A percentile compares a stretch with the other conserved stretches of the same genome.
phyloP scores from a whole-genome alignment of 2,113 vertebrate genomes.

The Zeus faber region DNA sequence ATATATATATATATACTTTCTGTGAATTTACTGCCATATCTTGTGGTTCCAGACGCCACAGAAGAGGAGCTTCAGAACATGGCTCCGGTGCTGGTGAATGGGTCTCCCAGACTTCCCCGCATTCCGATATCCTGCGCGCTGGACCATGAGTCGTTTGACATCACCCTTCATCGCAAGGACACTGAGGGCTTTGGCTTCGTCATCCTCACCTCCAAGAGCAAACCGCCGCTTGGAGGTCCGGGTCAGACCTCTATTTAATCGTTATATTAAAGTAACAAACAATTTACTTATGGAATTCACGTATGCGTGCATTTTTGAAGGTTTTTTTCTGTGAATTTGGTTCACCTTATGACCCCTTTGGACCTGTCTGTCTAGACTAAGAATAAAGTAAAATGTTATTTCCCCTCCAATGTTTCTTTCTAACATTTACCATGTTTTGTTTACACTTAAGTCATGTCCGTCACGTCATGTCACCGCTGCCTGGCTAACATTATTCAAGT shows the following conservation, averaged over 20 bases:
- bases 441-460: too few relatives aligned
- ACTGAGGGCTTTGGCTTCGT: constrained; percentile 96
- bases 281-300: too few relatives aligned
- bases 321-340: too few relatives aligned
- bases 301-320: too few relatives aligned
- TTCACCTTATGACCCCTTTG: too few relatives aligned
- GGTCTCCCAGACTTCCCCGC: constrained; percentile 80
- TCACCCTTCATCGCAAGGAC: constrained; percentile 89
- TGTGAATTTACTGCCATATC: not conserved
- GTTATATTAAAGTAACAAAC: too few relatives aligned
- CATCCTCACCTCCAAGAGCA: constrained; percentile 96
- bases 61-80: constrained; percentile 62
- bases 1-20: too few relatives aligned
- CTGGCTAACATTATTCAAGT: not conserved
- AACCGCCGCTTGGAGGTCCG: constrained; percentile 91
- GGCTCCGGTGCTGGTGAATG: constrained; percentile 68
- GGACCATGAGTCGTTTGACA: constrained; percentile 84
- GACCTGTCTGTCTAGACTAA: too few relatives aligned
- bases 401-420: too few relatives aligned
- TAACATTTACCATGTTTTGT: too few relatives aligned
- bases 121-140: constrained; percentile 65
- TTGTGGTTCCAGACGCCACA: constrained; percentile 44
- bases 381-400: too few relatives aligned
- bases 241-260: too few relatives aligned
- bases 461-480: not conserved